Percentiles rank a stretch among this genome's conserved stretches.
phyloP scores from a whole-genome alignment of 2,888 invertebrate genomes.

The Hymenopus coronatus region DNA sequence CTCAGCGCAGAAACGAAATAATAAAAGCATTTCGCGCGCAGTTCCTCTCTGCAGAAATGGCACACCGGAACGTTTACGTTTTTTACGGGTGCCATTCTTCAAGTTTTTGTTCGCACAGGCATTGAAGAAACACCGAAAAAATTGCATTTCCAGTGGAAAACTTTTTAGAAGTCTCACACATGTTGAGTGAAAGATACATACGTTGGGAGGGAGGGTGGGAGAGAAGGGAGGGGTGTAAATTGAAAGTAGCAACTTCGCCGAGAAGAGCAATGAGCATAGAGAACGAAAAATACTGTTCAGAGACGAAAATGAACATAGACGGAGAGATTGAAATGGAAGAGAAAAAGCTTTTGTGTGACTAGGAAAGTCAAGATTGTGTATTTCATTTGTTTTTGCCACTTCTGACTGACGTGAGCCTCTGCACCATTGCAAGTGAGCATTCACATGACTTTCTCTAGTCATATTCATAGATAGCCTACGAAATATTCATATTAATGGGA shows the following conservation, averaged over 20 bases:
- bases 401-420: not conserved
- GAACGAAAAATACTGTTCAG: not conserved
- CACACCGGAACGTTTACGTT: not conserved
- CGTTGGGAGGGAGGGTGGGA: too few species aligned
- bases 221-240: not conserved
- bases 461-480: too few species aligned
- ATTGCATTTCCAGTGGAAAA: not conserved
- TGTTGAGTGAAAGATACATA: not conserved
- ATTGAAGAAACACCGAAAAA: not conserved
- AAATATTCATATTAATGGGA: too few species aligned
- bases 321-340: not conserved
- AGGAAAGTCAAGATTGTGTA: not conserved
- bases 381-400: not conserved
- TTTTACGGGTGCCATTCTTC: not conserved
- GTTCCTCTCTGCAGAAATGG: too few species aligned
- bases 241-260: not conserved
- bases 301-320: not conserved
- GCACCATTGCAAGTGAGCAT: too few species aligned
- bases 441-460: too few species aligned
- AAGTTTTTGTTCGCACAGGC: not conserved
- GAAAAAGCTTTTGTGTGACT: not conserved
- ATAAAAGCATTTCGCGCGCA: not conserved
- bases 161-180: not conserved
- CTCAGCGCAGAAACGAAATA: not conserved
- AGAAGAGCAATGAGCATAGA: not conserved